Percentiles rank a stretch among this genome's conserved stretches.
Evolutionary conservation across 2,113 vertebrate species (phyloP).

Genomic region (Aspiorhynchus laticeps): DNA sequence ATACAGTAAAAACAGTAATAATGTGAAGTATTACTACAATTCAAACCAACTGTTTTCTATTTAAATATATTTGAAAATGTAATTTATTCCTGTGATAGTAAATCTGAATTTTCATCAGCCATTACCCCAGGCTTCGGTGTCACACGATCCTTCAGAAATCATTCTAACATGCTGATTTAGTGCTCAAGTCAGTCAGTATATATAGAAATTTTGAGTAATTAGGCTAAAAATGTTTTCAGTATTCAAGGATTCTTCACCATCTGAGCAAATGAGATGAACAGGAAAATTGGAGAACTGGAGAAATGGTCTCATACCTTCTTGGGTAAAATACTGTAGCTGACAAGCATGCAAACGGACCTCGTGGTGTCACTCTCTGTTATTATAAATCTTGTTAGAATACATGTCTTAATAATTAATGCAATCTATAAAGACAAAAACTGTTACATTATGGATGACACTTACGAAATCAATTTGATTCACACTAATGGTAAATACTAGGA

Average conservation of each 20-base stretch:
- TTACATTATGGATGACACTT: conserved; percentile 29
- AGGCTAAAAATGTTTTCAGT: neutral
- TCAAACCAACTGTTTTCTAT: neutral
- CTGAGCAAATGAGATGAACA: neutral
- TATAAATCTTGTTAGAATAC: conserved; percentile 1
- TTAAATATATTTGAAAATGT: neutral
- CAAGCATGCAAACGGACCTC: neutral
- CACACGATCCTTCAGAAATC: neutral
- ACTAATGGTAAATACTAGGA: conserved; percentile 6
- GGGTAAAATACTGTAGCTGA: neutral
- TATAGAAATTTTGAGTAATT: neutral
- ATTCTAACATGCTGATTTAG: neutral
- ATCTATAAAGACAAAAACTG: neutral
- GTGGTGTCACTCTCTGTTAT: neutral
- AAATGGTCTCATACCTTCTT: neutral
- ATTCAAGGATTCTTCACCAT: too few species aligned
- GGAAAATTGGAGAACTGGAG: neutral
- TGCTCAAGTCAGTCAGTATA: neutral
- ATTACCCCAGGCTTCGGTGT: neutral
- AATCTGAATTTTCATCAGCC: neutral
- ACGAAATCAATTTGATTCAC: conserved; percentile 14
- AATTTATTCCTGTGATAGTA: neutral
- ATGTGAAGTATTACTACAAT: neutral
- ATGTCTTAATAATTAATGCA: conserved; percentile 3
- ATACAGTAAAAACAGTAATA: neutral